These are phyloP conservation scores for Epizoanthus illoricatus DNA, from an alignment of 92 coral and sea anemone species.

Conservation along the genomic window DNA sequence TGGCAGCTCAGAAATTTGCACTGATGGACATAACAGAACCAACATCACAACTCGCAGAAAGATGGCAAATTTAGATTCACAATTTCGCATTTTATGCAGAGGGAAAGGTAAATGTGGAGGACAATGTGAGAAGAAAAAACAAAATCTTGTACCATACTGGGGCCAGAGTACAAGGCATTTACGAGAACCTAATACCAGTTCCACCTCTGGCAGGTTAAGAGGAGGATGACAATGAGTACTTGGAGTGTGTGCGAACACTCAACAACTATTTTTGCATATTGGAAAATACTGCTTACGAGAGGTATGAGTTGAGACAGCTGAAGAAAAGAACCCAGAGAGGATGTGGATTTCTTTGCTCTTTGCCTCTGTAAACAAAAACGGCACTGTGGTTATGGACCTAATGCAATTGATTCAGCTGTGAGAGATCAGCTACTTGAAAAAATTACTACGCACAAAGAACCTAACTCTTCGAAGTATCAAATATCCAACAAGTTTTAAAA, in stretches of 20 bases:
- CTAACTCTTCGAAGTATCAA: conserved; percentile 40
- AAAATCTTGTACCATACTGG: conserved; percentile 29
- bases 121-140: conserved; percentile 29
- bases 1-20: neutral
- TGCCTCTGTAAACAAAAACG: conserved; percentile 28
- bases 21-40: conserved; percentile 11
- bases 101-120: conserved; percentile 34
- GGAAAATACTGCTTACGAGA: conserved; percentile 34
- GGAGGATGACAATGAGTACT: conserved; percentile 7
- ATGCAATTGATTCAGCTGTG: conserved; percentile 27
- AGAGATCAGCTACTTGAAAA: conserved; percentile 45
- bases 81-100: conserved; percentile 26
- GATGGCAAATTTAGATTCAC: conserved; percentile 42
- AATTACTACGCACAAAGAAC: conserved; percentile 24
- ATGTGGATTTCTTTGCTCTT: conserved; percentile 28
- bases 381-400: conserved; percentile 41
- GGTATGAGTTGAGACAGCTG: conserved; percentile 37
- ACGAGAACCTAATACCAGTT: conserved; percentile 10
- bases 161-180: conserved; percentile 39
- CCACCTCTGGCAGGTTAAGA: conserved; percentile 17
- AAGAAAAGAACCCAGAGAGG: conserved; percentile 38
- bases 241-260: neutral
- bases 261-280: conserved; percentile 14
- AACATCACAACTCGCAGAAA: conserved; percentile 21
- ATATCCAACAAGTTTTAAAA: conserved; percentile 39